Conservation (phyloP, 2,797 vertebrate species). For the Presbytis comata region DNA sequence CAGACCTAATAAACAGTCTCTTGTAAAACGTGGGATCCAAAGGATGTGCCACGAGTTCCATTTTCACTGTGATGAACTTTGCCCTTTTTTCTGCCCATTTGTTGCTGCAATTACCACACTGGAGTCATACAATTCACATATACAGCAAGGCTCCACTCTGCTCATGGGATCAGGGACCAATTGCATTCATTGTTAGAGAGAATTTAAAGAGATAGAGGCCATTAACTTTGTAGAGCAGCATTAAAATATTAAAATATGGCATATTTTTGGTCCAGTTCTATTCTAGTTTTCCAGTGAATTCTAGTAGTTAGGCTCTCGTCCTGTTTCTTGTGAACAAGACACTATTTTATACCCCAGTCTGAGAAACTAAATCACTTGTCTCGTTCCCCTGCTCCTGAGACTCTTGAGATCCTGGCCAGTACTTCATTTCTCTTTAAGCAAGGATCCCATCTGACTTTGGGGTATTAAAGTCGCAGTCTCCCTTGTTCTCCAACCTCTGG, state of each 20-base stretch:
- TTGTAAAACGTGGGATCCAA: neutral
- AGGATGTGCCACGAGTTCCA: neutral
- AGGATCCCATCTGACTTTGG: neutral
- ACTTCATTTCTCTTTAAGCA: neutral
- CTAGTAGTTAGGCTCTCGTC: neutral
- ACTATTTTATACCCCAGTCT: neutral
- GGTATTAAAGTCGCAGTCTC: neutral
- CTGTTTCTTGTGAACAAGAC: neutral
- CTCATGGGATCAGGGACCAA: neutral
- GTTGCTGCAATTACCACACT: neutral
- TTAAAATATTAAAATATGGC: neutral
- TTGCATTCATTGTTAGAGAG: neutral
- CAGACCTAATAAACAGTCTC: neutral
- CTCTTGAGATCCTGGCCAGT: neutral
- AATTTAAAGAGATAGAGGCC: neutral
- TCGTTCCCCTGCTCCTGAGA: neutral
- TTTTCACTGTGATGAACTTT: neutral
- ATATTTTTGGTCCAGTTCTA: neutral
- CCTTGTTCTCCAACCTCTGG: neutral
- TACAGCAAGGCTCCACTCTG: neutral
- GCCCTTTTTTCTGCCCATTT: neutral
- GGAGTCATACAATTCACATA: neutral
- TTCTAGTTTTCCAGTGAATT: neutral
- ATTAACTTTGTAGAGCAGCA: neutral
- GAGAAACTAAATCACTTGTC: neutral